Evolutionary conservation across 2,888 invertebrate genomes (phyloP).

Genomic region (Himalopsyche tibetana): DNA sequence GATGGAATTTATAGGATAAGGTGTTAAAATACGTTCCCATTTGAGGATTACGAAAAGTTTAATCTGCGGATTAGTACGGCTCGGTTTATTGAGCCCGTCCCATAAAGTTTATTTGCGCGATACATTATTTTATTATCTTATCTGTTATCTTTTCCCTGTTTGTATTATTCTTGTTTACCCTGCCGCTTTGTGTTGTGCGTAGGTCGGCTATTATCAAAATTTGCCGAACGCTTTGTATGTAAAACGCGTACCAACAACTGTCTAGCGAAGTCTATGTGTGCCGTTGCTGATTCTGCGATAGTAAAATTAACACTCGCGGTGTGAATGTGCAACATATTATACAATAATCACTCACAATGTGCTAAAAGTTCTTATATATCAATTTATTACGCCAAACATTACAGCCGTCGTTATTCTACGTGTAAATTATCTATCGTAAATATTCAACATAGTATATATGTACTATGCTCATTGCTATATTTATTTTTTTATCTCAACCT

Average conservation of each 20-base stretch:
- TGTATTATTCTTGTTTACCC: constrained; percentile 19
- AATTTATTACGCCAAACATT: no score
- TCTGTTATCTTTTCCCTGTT: constrained; percentile 31
- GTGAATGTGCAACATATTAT: neutral
- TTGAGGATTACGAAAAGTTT: constrained; percentile 55
- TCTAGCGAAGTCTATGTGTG: neutral
- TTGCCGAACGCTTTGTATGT: constrained; percentile 2
- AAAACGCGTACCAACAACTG: neutral
- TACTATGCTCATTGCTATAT: no score
- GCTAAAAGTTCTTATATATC: no score
- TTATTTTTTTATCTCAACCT: no score
- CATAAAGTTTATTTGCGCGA: constrained; percentile 50
- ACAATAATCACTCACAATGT: no score
- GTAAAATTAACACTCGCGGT: neutral
- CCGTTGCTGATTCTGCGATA: neutral
- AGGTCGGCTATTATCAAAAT: constrained; percentile 26
- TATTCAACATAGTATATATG: no score
- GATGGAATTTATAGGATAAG: constrained; percentile 50
- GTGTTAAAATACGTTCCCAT: constrained; percentile 48
- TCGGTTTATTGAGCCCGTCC: constrained; percentile 55
- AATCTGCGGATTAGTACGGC: constrained; percentile 57
- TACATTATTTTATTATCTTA: constrained; percentile 42
- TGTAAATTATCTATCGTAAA: no score
- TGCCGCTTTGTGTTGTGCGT: neutral
- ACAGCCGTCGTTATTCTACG: no score